Evolutionary conservation across 1,140 invertebrate genomes (phyloP).

Genomic region (Acromyrmex charruanus): DNA sequence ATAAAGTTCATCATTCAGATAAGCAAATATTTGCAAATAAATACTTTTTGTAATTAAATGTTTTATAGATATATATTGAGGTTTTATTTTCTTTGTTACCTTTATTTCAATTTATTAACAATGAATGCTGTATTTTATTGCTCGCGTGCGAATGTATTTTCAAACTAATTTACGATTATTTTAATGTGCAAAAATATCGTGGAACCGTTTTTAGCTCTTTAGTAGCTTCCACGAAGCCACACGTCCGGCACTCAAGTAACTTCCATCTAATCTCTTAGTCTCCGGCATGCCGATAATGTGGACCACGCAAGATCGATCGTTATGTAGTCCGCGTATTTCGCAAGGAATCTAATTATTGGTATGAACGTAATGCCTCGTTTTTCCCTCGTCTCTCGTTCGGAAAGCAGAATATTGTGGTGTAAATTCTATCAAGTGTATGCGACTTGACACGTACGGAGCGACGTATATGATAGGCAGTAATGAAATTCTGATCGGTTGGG

Average conservation of each 20-base stretch:
- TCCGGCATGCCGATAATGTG: constrained; percentile 4
- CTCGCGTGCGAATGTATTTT: neutral
- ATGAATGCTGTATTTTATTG: neutral
- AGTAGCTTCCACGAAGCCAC: constrained; percentile 36
- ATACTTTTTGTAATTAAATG: neutral
- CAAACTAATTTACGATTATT: constrained; percentile 1
- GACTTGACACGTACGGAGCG: constrained; percentile 34
- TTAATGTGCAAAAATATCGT: neutral
- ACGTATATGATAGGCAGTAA: constrained; percentile 42
- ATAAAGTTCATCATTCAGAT: neutral
- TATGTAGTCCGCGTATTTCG: constrained; percentile 50
- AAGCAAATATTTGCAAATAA: neutral
- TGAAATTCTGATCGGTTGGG: constrained; percentile 42
- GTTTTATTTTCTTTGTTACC: neutral
- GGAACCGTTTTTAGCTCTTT: constrained; percentile 23
- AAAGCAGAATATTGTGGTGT: constrained; percentile 32
- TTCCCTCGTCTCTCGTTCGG: neutral
- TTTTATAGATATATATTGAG: neutral
- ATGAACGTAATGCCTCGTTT: constrained; percentile 11
- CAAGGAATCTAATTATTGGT: constrained; percentile 61
- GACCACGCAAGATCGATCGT: constrained; percentile 57
- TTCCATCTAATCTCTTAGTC: constrained; percentile 28
- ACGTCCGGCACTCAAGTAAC: constrained; percentile 29
- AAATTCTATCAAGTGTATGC: constrained; percentile 28
- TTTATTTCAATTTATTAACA: neutral